Conservation (phyloP, 2,888 invertebrate species). For the Ctenicera cuprea region DNA sequence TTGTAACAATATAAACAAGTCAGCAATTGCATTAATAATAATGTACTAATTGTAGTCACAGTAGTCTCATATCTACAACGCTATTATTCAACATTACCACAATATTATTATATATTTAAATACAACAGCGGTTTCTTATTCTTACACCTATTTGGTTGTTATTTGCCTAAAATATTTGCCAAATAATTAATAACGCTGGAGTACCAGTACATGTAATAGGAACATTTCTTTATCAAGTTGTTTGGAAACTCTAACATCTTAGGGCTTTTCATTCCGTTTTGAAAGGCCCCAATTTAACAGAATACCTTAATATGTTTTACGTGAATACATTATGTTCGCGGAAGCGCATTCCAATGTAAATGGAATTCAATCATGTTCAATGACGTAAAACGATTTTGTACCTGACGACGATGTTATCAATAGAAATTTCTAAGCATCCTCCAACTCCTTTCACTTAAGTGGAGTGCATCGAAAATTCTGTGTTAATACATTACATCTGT, state of each 20-base stretch:
- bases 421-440: not conserved
- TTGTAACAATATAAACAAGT: too few relatives aligned
- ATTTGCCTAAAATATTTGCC: too few relatives aligned
- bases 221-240: not conserved
- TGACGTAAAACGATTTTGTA: constrained; percentile 31
- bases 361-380: constrained; percentile 28
- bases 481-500: too few relatives aligned
- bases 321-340: constrained; percentile 18
- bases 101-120: too few relatives aligned
- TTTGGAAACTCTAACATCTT: not conserved
- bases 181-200: too few relatives aligned
- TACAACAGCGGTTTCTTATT: too few relatives aligned
- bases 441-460: not conserved
- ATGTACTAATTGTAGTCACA: too few relatives aligned
- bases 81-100: too few relatives aligned
- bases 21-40: too few relatives aligned
- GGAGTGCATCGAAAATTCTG: not conserved
- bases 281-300: constrained; percentile 17
- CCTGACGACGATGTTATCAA: constrained; percentile 33
- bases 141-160: too few relatives aligned
- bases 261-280: constrained; percentile 5
- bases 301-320: constrained; percentile 27
- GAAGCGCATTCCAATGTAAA: constrained; percentile 31
- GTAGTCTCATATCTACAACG: too few relatives aligned
- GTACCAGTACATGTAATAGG: too few relatives aligned